Evolutionary conservation across 64 coral and sea anemone species (phyloP).

Genomic region (Actinia tenebrosa): DNA sequence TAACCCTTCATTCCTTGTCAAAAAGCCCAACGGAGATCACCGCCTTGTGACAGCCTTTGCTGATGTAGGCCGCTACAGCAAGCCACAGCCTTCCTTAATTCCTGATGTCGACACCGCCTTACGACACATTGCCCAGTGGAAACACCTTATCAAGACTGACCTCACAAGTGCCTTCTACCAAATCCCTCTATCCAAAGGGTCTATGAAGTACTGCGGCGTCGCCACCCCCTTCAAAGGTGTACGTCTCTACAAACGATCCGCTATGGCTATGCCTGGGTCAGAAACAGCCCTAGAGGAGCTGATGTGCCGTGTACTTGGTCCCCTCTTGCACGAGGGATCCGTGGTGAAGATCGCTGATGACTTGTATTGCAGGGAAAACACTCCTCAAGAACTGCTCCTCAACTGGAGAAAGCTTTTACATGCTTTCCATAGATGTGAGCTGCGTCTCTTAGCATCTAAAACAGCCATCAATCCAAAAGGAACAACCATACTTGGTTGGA

Average conservation of each 20-base stretch:
- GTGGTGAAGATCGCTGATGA: slow-evolving; percentile 25
- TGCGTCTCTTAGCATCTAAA: slow-evolving; percentile 37
- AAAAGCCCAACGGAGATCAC: slow-evolving; percentile 24
- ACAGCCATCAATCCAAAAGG: not conserved
- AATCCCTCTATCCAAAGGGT: slow-evolving; percentile 7
- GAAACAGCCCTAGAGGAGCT: slow-evolving; percentile 38
- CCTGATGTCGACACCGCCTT: slow-evolving; percentile 42
- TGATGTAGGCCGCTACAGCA: slow-evolving; percentile 34
- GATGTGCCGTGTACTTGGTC: slow-evolving; percentile 25
- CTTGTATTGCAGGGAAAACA: slow-evolving; percentile 25
- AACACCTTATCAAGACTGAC: slow-evolving; percentile 25
- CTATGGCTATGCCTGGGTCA: slow-evolving; percentile 36
- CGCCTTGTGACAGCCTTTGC: slow-evolving; percentile 55
- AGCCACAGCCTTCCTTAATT: slow-evolving; percentile 48
- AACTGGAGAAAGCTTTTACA: slow-evolving; percentile 32
- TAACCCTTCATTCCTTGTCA: slow-evolving; percentile 52
- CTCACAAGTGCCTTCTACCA: slow-evolving; percentile 29
- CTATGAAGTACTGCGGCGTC: slow-evolving; percentile 37
- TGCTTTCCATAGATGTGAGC: slow-evolving; percentile 2
- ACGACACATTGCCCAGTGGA: slow-evolving; percentile 28
- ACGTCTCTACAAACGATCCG: slow-evolving; percentile 23
- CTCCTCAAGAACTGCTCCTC: slow-evolving; percentile 3
- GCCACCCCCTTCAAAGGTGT: slow-evolving; percentile 29
- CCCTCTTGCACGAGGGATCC: not conserved
- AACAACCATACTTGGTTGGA: slow-evolving; percentile 30